Conservation (phyloP, 2,797 vertebrate species). For the Xyrichtys novacula region DNA sequence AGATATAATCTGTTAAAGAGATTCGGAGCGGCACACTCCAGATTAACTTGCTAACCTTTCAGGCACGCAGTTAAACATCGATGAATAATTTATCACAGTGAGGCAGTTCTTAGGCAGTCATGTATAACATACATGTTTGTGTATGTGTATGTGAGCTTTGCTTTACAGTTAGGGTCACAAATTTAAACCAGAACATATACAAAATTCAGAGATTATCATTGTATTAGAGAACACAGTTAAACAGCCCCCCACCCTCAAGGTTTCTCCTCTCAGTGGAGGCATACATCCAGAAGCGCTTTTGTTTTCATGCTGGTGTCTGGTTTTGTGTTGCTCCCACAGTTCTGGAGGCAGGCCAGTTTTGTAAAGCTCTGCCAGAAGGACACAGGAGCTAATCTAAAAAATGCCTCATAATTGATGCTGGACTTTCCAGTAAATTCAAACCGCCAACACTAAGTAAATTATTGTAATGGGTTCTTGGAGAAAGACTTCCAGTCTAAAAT, state of each 20-base stretch:
- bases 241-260: slow-evolving; percentile 9
- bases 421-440: too few species aligned
- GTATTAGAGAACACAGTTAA: neutral
- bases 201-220: slow-evolving; percentile 5
- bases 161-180: slow-evolving; percentile 1
- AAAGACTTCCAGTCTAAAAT: too few species aligned
- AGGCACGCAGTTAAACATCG: slow-evolving; percentile 38
- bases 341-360: neutral
- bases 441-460: too few species aligned
- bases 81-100: slow-evolving; percentile 70
- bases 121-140: slow-evolving; percentile 42
- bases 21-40: slow-evolving; percentile 53
- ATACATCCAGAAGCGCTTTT: slow-evolving; percentile 12
- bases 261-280: slow-evolving; percentile 24
- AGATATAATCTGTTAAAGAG: slow-evolving; percentile 62
- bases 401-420: neutral
- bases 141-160: slow-evolving; percentile 19
- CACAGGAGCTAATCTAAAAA: neutral
- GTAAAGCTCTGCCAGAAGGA: neutral
- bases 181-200: slow-evolving; percentile 4
- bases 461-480: too few species aligned
- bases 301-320: slow-evolving; percentile 26
- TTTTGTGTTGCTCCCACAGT: neutral
- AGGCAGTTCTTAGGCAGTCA: slow-evolving; percentile 45
- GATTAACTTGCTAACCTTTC: slow-evolving; percentile 63